Base-by-base conservation (phyloP, 2,113 vertebrate genomes). In the Boulengerochromis microlepis region DNA sequence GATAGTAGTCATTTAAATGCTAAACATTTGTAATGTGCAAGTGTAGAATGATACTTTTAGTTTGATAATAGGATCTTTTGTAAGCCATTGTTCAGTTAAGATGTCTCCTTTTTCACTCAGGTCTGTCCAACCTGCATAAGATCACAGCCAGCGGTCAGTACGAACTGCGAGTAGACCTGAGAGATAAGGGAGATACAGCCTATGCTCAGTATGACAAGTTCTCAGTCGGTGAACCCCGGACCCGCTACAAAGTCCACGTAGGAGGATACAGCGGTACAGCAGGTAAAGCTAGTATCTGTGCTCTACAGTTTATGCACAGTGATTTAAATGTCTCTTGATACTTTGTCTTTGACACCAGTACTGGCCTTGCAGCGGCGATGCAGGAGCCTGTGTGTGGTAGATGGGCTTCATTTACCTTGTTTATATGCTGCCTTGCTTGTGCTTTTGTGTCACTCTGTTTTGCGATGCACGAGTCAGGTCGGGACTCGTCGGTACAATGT, bases 251-350 rank as follows among this genome's bases (percentile, higher is more conserved):
- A 84, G 95, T 99, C 2, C 97, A 96, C 1, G 97, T 99, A 35
- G 98, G 99, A 2, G 98, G 97, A 5, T 99, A 99, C 97, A 98
- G 97, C 1, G 98, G 98, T 78, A 98, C 97, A 0, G 99, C 99
- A 94, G 99, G 99, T 99, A 94, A 18, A 57, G 8, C 8, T 71
- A n/a, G 9, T 5, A 15, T 19, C 31, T 81, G 11, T 12, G 11
- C 16, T 31, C 83, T 35, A n/a, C n/a, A 76, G 56, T 45, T 10
- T 59, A 24, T 61, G 33, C 35, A 45, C 40, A 24, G 3, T 33
- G 12, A 19, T 40, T 78, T 22, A 71, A 53, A 59, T 22, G n/a
- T 12, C 18, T 18, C 19, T 10, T 50, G 16, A 31, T 40, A 42
- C 18, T 38, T 56, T 71, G 10, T 9, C 64, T 47, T 76, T 76